These are phyloP conservation scores for Drosophila affinis DNA, from an alignment of 2,888 invertebrate genomes.

Conservation along the genomic window DNA sequence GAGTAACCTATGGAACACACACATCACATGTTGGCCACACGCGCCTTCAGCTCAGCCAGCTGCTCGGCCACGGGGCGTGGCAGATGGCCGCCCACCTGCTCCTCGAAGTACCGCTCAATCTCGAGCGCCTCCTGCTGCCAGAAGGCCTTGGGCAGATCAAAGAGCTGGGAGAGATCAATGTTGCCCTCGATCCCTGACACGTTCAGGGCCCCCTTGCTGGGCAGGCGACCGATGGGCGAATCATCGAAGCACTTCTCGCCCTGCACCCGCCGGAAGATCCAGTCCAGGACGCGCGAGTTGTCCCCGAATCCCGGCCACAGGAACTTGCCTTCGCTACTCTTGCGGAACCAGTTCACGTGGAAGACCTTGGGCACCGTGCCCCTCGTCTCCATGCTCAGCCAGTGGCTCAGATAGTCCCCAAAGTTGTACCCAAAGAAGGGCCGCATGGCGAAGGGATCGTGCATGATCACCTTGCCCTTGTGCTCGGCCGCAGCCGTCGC, in stretches of 20 bases:
- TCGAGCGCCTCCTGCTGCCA: conserved; percentile 94
- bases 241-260: conserved; percentile 88
- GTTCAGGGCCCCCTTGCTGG: conserved; percentile 87
- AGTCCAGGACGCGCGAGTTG: conserved; percentile 97
- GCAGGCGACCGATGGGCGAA: conserved; percentile 91
- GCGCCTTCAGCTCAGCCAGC: conserved; percentile 86
- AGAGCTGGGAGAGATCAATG: conserved; percentile 91
- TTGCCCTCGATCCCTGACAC: conserved; percentile 87
- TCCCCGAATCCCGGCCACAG: conserved; percentile 99
- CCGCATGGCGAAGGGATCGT: conserved; percentile 99
- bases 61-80: conserved; percentile 90
- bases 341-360: conserved; percentile 99
- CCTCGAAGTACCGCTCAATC: conserved; percentile 93
- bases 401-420: conserved; percentile 96
- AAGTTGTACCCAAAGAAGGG: conserved; percentile 99
- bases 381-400: conserved; percentile 92
- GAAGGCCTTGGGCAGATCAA: conserved; percentile 94
- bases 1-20: conserved; percentile 61
- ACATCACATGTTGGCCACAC: conserved; percentile 85
- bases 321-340: conserved; percentile 92
- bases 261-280: conserved; percentile 95
- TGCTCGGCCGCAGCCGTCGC: conserved; percentile 99
- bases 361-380: conserved; percentile 95
- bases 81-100: conserved; percentile 94
- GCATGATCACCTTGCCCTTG: conserved; percentile 95